Base-by-base conservation (phyloP, 2,113 vertebrate genomes). In the Bolborhynchus lineola region DNA sequence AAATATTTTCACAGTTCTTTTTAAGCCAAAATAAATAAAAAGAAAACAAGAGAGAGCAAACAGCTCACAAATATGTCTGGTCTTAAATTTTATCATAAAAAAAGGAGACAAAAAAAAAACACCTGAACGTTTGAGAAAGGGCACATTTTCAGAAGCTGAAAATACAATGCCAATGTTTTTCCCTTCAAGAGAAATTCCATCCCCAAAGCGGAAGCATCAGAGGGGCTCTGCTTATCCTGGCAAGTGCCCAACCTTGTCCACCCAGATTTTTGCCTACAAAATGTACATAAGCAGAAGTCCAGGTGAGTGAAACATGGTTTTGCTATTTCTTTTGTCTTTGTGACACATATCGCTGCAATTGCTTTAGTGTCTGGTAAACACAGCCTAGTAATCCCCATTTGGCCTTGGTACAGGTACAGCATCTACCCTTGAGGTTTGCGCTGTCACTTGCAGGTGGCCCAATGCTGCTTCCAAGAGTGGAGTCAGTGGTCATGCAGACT, bases 351-450 rank as follows among this genome's bases (percentile, higher is more conserved):
- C 50, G 28, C 28, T 52, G 13, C 46, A 55, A 53, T 69, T 15
- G 35, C n/a, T 13, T 37, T 26, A n/a, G n/a, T 33, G 17, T 14
- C 26, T 42, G 39, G 39, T 39, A 39, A 39, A 39, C 39, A 39
- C 23, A 62, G 25, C 1, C 15, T 70, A 39, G 10, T 20, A 74
- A 39, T 2, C 31, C 15, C 16, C 1, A 0, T 5, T 10, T 53
- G 42, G 39, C 44, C 44, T n/a, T 23, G 65, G 35, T 10, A 21
- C 4, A 21, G 41, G 44, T 24, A 18, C 64, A 15, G 29, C 3
- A 1, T 4, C 26, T 26, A 9, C 33, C 37, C 52, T 64, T 0
- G 0, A 46, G 18, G 31, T 14, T 7, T 10, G 13, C 0, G 0
- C 18, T 5, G 1, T 7, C 17, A 16, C 24, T 28, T 44, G 42